Percentiles rank a stretch among this genome's conserved stretches.
Conservation (phyloP, 2,113 vertebrate species). For the Tonatia bakeri region DNA sequence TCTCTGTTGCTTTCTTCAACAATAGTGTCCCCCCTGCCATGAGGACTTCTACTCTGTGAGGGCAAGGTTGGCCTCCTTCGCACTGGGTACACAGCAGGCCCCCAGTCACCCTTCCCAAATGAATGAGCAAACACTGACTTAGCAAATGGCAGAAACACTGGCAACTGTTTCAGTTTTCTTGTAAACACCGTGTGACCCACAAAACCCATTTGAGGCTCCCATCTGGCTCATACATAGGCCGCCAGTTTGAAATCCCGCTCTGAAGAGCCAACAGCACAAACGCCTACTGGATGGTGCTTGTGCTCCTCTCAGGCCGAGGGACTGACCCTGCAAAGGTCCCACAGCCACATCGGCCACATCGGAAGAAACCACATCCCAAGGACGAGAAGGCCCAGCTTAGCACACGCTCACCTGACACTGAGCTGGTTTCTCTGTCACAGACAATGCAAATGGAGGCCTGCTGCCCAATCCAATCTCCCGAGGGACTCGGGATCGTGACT, state of each 20-base stretch:
- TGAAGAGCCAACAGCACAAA: not conserved
- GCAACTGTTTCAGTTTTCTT: not conserved
- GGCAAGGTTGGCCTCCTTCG: not conserved
- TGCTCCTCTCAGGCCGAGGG: not conserved
- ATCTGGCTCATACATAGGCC: not conserved
- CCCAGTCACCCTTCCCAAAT: not conserved
- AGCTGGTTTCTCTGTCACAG: not conserved
- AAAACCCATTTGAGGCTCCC: not conserved
- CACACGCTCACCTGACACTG: not conserved
- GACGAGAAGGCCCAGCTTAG: not conserved
- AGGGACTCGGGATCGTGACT: not conserved
- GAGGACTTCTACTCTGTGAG: not conserved
- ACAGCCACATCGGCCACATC: not conserved
- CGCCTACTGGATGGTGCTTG: too few relatives aligned
- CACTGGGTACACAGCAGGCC: not conserved
- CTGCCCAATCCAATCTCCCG: accelerated
- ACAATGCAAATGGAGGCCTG: not conserved
- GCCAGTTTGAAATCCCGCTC: not conserved
- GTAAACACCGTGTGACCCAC: not conserved
- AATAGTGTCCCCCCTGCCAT: accelerated
- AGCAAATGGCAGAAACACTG: not conserved
- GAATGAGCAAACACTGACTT: not conserved
- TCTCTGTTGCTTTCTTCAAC: not conserved
- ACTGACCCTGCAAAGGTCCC: not conserved
- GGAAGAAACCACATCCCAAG: accelerated